phyloP scores from a whole-genome alignment of 2,888 invertebrate species.

The Prenolepis imparis region DNA sequence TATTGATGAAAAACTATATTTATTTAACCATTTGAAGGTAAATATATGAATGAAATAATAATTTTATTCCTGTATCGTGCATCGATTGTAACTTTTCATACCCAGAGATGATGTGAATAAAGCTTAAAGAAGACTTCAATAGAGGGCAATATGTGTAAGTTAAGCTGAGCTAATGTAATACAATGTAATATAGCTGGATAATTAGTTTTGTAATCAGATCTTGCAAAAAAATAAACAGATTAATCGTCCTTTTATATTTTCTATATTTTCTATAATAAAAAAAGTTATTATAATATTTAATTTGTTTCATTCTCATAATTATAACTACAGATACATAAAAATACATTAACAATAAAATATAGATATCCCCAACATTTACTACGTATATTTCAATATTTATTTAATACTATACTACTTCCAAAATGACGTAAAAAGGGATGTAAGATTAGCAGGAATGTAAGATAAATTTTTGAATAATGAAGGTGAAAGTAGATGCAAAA shows the following conservation, averaged over 20 bases:
- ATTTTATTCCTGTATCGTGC: neutral
- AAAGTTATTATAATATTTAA: neutral
- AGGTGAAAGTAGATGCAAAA: neutral
- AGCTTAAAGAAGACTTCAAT: conserved; percentile 14
- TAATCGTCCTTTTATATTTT: neutral
- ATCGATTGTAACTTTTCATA: conserved; percentile 9
- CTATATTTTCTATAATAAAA: neutral
- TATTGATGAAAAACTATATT: neutral
- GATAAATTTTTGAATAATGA: neutral
- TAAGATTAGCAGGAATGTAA: too few species aligned
- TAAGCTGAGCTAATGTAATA: neutral
- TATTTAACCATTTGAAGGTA: conserved; percentile 31
- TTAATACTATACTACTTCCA: too few species aligned
- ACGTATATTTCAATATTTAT: neutral
- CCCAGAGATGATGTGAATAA: neutral
- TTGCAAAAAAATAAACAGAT: neutral
- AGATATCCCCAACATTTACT: neutral
- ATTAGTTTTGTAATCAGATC: neutral
- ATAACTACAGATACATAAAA: neutral
- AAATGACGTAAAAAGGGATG: neutral
- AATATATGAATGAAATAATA: neutral
- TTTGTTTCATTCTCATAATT: neutral
- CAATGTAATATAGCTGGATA: neutral
- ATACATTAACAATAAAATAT: neutral
- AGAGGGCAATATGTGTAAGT: conserved; percentile 36